phyloP scores from a whole-genome alignment of 1,140 invertebrate genomes.

The Halesus radiatus region DNA sequence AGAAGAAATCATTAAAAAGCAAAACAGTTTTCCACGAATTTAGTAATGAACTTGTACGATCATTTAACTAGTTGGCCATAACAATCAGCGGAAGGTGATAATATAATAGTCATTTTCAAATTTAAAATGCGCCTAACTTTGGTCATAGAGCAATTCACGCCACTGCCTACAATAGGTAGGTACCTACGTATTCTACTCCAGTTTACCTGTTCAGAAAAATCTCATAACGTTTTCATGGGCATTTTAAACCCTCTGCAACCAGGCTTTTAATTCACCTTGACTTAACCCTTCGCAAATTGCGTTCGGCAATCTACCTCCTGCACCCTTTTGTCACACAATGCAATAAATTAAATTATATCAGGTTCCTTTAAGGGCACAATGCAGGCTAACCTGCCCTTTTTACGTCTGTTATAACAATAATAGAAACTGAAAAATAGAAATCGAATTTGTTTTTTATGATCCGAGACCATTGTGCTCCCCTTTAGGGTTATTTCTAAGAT shows the following conservation, averaged over 20 bases:
- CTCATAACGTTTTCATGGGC: slow-evolving; percentile 6
- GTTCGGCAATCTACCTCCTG: slow-evolving; percentile 10
- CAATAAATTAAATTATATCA: slow-evolving; percentile 58
- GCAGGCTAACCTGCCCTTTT: slow-evolving; percentile 51
- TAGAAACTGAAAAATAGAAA: slow-evolving; percentile 54
- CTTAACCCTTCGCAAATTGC: slow-evolving; percentile 43
- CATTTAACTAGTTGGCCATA: too few relatives aligned
- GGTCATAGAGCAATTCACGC: too few relatives aligned
- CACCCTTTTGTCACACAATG: slow-evolving; percentile 49
- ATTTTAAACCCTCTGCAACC: slow-evolving; percentile 11
- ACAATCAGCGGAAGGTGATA: too few relatives aligned
- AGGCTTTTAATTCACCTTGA: slow-evolving; percentile 28
- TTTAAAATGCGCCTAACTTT: too few relatives aligned
- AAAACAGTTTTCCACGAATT: too few relatives aligned
- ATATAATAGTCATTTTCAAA: too few relatives aligned
- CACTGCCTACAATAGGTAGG: too few relatives aligned
- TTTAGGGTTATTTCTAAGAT: slow-evolving; percentile 45
- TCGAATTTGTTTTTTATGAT: slow-evolving; percentile 58
- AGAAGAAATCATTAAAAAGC: too few relatives aligned
- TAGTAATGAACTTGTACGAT: too few relatives aligned
- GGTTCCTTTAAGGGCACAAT: slow-evolving; percentile 52
- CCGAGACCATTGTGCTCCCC: slow-evolving; percentile 45
- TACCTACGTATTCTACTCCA: too few relatives aligned
- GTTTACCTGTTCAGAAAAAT: neutral
- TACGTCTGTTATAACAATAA: slow-evolving; percentile 52